Evolutionary conservation across 2,797 vertebrate genomes (phyloP).

Genomic region (Rhodeus uyekii): DNA sequence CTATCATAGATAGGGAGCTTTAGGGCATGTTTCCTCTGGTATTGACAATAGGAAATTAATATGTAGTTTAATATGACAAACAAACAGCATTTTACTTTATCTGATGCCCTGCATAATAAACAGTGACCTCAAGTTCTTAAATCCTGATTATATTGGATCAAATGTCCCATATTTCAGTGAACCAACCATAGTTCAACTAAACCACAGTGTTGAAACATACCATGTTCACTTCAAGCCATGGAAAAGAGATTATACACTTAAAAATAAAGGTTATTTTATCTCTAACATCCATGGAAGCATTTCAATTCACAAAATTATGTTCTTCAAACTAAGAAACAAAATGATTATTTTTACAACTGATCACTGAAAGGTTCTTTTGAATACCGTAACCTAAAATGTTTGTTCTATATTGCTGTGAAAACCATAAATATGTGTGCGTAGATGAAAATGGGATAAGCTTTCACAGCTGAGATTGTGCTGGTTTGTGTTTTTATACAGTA

Average conservation of each 20-base stretch:
- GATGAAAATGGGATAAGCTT: no score
- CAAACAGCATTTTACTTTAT: background rate
- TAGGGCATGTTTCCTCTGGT: background rate
- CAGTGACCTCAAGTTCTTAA: constrained; percentile 26
- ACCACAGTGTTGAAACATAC: background rate
- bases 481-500: no score
- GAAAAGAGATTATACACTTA: constrained; percentile 15
- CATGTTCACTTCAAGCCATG: background rate
- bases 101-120: constrained; percentile 34
- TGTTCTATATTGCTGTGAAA: background rate
- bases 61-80: background rate
- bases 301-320: background rate
- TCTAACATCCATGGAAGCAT: background rate
- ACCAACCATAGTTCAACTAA: background rate
- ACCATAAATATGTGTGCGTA: no score
- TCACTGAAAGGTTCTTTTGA: background rate
- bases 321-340: background rate
- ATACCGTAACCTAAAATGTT: background rate
- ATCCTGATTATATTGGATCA: background rate
- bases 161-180: background rate
- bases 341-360: no score
- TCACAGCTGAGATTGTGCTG: no score
- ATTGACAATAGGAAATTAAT: background rate
- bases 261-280: background rate
- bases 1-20: background rate